Evolutionary conservation across 2,113 vertebrate species (phyloP).

Genomic region (Pithys albifrons): DNA sequence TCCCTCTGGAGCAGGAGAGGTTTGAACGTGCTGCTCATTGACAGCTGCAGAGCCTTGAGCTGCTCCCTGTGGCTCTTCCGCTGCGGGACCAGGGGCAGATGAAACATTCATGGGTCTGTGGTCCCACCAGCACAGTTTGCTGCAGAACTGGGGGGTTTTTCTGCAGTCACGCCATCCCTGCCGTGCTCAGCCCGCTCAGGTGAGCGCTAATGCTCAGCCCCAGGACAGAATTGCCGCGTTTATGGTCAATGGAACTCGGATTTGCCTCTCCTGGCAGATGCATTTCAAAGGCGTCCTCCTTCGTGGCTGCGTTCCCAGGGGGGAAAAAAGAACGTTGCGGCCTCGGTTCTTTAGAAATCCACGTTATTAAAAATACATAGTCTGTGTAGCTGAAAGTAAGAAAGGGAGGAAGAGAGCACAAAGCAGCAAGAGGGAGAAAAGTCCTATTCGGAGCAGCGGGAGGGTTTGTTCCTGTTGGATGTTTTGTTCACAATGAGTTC

Average conservation of each 20-base stretch:
- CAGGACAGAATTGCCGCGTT: neutral
- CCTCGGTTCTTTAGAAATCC: neutral
- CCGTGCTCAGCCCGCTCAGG: neutral
- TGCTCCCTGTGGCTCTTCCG: neutral
- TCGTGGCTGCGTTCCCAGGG: neutral
- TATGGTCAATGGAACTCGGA: neutral
- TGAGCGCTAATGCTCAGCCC: constrained; percentile 3
- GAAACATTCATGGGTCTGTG: constrained; percentile 27
- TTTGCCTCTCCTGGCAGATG: neutral
- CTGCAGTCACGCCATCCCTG: constrained; percentile 11
- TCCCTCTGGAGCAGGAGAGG: neutral
- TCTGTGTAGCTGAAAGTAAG: neutral
- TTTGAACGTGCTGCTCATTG: neutral
- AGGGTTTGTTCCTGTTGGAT: neutral
- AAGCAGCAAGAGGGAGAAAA: neutral
- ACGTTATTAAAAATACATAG: constrained; percentile 44
- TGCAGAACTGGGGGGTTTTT: neutral
- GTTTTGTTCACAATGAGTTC: neutral
- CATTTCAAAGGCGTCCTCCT: neutral
- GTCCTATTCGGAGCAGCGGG: neutral
- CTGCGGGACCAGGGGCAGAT: neutral
- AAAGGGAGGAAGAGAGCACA: neutral
- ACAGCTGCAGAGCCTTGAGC: neutral
- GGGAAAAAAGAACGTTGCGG: neutral
- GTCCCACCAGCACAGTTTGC: neutral